Percentiles rank a stretch among this genome's conserved stretches.
Evolutionary conservation across 2,888 invertebrate genomes (phyloP).

Genomic region (Gastracanthus pulcherrimus): DNA sequence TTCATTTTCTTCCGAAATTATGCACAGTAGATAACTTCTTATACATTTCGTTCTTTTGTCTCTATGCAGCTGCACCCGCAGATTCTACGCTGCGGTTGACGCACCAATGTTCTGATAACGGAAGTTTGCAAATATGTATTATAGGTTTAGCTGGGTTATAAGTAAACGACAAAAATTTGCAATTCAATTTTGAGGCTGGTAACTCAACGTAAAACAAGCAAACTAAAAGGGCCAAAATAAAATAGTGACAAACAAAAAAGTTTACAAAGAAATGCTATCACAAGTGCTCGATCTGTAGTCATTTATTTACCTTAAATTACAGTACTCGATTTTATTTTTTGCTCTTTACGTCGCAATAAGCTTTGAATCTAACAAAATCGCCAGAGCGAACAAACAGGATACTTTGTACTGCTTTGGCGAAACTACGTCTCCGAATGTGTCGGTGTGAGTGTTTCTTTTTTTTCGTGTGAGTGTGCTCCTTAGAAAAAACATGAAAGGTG

Average conservation of each 20-base stretch:
- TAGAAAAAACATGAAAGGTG: slow-evolving; percentile 46
- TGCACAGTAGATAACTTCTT: neutral
- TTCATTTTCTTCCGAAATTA: neutral
- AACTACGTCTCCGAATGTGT: slow-evolving; percentile 41
- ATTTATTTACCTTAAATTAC: slow-evolving; percentile 65
- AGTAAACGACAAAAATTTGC: neutral
- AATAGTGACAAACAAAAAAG: neutral
- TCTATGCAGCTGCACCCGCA: slow-evolving; percentile 48
- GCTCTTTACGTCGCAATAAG: slow-evolving; percentile 64
- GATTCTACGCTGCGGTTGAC: slow-evolving; percentile 2
- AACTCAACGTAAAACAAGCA: neutral
- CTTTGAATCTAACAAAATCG: slow-evolving; percentile 64
- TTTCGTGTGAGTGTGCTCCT: slow-evolving; percentile 32
- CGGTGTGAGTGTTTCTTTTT: slow-evolving; percentile 1
- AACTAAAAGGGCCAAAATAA: neutral
- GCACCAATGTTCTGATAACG: neutral
- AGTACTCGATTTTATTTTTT: slow-evolving; percentile 61
- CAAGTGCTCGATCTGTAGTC: slow-evolving; percentile 49
- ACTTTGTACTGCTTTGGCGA: slow-evolving; percentile 58
- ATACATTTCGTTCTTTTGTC: neutral
- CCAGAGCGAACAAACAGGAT: slow-evolving; percentile 60
- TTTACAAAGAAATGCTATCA: slow-evolving; percentile 47
- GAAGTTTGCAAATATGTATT: neutral
- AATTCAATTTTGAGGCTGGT: too few species aligned
- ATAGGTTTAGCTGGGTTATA: too few species aligned